Conservation (phyloP, 2,113 vertebrate genomes). For the Nothoprocta pentlandii region DNA sequence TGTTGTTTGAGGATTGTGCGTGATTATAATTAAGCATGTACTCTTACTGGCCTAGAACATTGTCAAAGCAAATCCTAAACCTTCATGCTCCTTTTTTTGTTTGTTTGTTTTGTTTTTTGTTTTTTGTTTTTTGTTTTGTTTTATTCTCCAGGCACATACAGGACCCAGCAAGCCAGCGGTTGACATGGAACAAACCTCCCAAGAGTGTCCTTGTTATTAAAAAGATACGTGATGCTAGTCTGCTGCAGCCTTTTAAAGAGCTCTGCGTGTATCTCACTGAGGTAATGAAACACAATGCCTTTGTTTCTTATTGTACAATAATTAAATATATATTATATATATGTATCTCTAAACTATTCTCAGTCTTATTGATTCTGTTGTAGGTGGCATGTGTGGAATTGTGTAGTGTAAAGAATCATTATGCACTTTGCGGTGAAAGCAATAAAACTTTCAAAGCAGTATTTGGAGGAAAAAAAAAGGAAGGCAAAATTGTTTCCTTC, state of each 20-base stretch:
- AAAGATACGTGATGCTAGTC: constrained; percentile 90
- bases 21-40: not conserved
- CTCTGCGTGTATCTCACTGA: constrained; percentile 93
- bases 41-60: not conserved
- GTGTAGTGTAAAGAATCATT: not conserved
- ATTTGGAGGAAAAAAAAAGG: not conserved
- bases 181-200: constrained; percentile 97
- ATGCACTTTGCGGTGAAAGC: accelerated
- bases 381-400: not conserved
- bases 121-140: not conserved
- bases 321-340: not conserved
- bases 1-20: accelerated
- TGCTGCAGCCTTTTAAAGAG: constrained; percentile 95
- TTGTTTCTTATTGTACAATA: not conserved
- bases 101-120: not conserved
- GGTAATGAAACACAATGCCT: constrained; percentile 63
- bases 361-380: not conserved
- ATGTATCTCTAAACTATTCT: not conserved
- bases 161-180: constrained; percentile 95
- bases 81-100: not conserved
- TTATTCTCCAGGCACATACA: constrained; percentile 90
- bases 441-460: not conserved
- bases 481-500: not conserved
- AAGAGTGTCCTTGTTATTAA: constrained; percentile 98
- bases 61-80: not conserved